Evolutionary conservation across 2,888 invertebrate species (phyloP), one percentile per base, ranked within the genome.

Genomic region (Conchocele bisecta): DNA sequence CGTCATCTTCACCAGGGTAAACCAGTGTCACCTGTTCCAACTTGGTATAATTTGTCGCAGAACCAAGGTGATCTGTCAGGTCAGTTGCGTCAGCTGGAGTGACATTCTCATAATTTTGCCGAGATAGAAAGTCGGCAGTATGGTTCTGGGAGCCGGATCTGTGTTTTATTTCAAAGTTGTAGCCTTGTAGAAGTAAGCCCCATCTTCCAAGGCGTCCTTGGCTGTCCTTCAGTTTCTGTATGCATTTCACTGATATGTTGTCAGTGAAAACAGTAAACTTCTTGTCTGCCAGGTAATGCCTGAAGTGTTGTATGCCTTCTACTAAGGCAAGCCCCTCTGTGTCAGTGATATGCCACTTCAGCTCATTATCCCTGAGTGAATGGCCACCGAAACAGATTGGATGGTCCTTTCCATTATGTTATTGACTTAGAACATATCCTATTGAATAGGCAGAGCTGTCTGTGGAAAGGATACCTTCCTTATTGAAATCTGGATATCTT

Each of bases 201-300:
- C 74, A 77, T 39, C 67, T 26, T 3, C 58, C 58, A 35, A 78
- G 44, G 22, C 66, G 26, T n/a, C 79, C 59, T 26, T 53, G 53
- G 26, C 29, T 31, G 26, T 65, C 61, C 33, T 81, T 79, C 9
- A 59, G 65, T 3, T 56, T 65, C 6, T 73, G 53, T 2, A 82
- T 60, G 60, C 64, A 82, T 33, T 67, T 60, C 0, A 79, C 53
- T 20, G 72, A 64, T 1, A 57, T 39, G 42, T 79, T 75, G 44
- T 83, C 76, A 7, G 79, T 81, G 28, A 58, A 42, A 4, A 76
- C 66, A n/a, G 35, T 60, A 39, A 82, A 82, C 7, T 64, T n/a
- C 7, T 56, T 31, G 35, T 68, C 50, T 28, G 65, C 31, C 15
- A 83, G 51, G 48, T 72, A 82, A 3, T 53, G 56, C n/a, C 57